Evolutionary conservation across 2,888 invertebrate genomes (phyloP).

Genomic region (Scaptomyza tumidula): DNA sequence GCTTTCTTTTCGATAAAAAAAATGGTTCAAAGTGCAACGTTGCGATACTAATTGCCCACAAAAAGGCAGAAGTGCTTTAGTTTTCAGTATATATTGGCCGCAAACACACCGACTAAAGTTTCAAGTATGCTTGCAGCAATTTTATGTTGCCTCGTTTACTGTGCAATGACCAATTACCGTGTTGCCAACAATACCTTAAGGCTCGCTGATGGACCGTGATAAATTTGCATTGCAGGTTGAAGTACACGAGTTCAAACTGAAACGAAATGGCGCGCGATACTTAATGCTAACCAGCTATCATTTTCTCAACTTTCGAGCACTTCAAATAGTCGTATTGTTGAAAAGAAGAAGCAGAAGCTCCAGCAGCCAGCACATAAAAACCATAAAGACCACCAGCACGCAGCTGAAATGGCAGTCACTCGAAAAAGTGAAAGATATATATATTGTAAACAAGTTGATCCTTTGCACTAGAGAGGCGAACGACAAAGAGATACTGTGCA

Average conservation of each 20-base stretch:
- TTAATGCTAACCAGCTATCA: conserved; percentile 25
- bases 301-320: conserved; percentile 24
- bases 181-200: conserved; percentile 1
- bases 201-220: conserved; percentile 28
- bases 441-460: conserved; percentile 14
- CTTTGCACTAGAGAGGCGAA: neutral
- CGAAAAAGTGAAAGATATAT: conserved; percentile 17
- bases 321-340: conserved; percentile 14
- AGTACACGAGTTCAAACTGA: conserved; percentile 11
- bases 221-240: conserved; percentile 42
- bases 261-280: conserved; percentile 16
- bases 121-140: conserved; percentile 1
- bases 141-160: conserved; percentile 3
- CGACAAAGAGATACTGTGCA: conserved; percentile 6
- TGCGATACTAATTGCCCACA: conserved; percentile 1
- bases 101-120: neutral
- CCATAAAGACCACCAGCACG: conserved; percentile 41
- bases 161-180: conserved; percentile 32
- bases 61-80: neutral
- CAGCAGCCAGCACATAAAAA: conserved; percentile 14
- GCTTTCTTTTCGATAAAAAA: neutral
- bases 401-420: conserved; percentile 12
- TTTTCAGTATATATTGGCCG: neutral
- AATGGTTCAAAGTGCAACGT: neutral
- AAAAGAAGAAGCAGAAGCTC: neutral